A percentile compares a stretch with the other conserved stretches of the same genome.
These are phyloP conservation scores for Drosophila histrio DNA, from an alignment of 2,888 invertebrate species.

Conservation along the genomic window DNA sequence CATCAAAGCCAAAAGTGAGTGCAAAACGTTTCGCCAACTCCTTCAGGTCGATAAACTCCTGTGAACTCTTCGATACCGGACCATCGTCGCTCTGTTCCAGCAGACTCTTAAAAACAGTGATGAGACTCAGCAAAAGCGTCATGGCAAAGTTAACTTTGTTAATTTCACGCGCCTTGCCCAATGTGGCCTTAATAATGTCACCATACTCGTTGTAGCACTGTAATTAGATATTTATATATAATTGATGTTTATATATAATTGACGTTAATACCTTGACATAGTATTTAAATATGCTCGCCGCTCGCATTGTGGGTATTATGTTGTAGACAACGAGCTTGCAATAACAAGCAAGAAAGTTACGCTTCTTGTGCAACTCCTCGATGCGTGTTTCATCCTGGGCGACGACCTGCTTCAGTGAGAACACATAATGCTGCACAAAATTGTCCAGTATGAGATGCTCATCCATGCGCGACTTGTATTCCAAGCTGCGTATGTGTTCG, in stretches of 20 bases:
- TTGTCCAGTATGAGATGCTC: constrained; percentile 93
- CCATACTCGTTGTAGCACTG: constrained; percentile 99
- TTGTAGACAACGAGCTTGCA: constrained; percentile 99
- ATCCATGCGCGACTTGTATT: constrained; percentile 91
- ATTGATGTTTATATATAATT: not conserved
- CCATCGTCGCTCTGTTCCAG: constrained; percentile 84
- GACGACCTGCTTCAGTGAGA: constrained; percentile 95
- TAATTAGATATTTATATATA: not conserved
- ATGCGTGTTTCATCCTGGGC: constrained; percentile 98
- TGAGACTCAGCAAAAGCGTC: constrained; percentile 96
- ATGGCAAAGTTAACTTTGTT: constrained; percentile 98
- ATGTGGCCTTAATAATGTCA: constrained; percentile 98
- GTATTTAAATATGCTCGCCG: constrained; percentile 97
- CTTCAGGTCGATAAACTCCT: constrained; percentile 95
- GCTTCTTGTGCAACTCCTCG: constrained; percentile 97
- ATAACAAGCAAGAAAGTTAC: constrained; percentile 98
- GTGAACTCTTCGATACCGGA: constrained; percentile 88
- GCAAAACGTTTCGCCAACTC: constrained; percentile 98
- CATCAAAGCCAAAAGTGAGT: constrained; percentile 97
- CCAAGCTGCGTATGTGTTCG: constrained; percentile 87
- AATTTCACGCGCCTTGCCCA: constrained; percentile 98
- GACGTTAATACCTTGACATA: constrained; percentile 91
- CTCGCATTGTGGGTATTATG: constrained; percentile 95
- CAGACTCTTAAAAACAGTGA: constrained; percentile 92
- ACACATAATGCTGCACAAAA: constrained; percentile 97